Base-by-base conservation (phyloP, 2,797 vertebrate genomes). In the Lindbergichthys nudifrons region DNA sequence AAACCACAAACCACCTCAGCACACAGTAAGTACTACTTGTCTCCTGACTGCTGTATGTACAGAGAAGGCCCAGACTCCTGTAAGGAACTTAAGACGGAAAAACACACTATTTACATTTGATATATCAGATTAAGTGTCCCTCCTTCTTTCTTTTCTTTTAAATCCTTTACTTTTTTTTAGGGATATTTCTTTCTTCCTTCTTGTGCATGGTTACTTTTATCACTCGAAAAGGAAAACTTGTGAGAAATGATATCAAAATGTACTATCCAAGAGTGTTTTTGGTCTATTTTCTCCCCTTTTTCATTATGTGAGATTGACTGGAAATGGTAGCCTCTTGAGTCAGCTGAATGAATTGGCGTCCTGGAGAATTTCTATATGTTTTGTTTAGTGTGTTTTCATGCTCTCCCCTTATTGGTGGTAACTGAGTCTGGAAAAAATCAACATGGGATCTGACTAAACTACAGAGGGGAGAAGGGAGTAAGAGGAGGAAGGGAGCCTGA, bases 1-100 rank as follows among this genome's bases (percentile, higher is more conserved):
- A 89, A 83, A 91, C 91, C 92, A 92, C 88, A 88, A 87, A 89
- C 89, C 88, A 83, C 87, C 68, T 81, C 62, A 70, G 77, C 19
- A 39, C 42, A 82, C 70, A 74, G 23, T 71, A 84, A 89, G 80
- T 79, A 52, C 72, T 70, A 65, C 75, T 73, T 82, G 61, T 48
- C 65, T 77, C 30, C 54, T 65, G 41, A 54, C 72, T 57, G 58
- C 58, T 80, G 67, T 41, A 80, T 58, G 84, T 67, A 82, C 76
- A 76, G 73, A 79, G 75, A 66, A 42, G 13, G 11, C 18, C 5
- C n/a, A 42, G 62, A 10, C 43, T 65, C 6, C 58, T 57, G 46
- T 63, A 10, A 64, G 64, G 53, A 76, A 36, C 45, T 42, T 43
- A 14, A 70, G 57, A 52, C 53, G 30, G 47, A 45, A 53, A 70